Percentiles rank a stretch among this genome's conserved stretches.
phyloP scores from a whole-genome alignment of 1,140 invertebrate genomes.

The Anoplolepis gracilipes region DNA sequence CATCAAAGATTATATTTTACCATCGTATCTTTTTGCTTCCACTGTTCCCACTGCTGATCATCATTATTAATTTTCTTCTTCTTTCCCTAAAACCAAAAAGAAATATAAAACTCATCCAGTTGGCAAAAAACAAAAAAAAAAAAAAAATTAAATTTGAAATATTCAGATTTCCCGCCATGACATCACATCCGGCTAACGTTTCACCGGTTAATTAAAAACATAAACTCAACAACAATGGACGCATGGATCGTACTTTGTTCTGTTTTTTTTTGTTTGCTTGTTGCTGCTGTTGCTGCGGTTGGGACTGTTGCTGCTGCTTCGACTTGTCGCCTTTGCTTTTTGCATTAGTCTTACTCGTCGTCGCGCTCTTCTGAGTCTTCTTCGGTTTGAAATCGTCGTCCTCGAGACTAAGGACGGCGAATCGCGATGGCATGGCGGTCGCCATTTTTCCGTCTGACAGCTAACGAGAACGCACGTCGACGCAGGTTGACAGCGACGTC shows the following conservation, averaged over 20 bases:
- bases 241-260: constrained; percentile 75
- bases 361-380: constrained; percentile 77
- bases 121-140: too few species aligned
- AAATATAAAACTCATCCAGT: not conserved
- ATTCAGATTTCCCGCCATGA: constrained; percentile 70
- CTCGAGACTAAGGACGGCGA: constrained; percentile 86
- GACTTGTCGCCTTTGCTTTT: constrained; percentile 78
- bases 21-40: constrained; percentile 85
- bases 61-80: constrained; percentile 80
- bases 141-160: constrained; percentile 33
- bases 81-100: constrained; percentile 59
- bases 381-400: constrained; percentile 84
- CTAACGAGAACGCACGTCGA: constrained; percentile 21
- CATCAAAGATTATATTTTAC: constrained; percentile 67
- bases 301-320: constrained; percentile 77
- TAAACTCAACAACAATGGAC: constrained; percentile 65
- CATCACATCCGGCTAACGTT: constrained; percentile 38
- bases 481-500: constrained; percentile 33
- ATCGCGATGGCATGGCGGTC: constrained; percentile 85
- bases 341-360: constrained; percentile 73
- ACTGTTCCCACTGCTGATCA: constrained; percentile 85
- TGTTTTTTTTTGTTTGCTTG: constrained; percentile 82
- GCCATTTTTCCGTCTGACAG: constrained; percentile 81
- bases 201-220: constrained; percentile 68
- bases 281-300: constrained; percentile 75